These are phyloP conservation scores for Scaptomyza tumidula DNA, from an alignment of 2,888 invertebrate genomes.

Conservation along the genomic window DNA sequence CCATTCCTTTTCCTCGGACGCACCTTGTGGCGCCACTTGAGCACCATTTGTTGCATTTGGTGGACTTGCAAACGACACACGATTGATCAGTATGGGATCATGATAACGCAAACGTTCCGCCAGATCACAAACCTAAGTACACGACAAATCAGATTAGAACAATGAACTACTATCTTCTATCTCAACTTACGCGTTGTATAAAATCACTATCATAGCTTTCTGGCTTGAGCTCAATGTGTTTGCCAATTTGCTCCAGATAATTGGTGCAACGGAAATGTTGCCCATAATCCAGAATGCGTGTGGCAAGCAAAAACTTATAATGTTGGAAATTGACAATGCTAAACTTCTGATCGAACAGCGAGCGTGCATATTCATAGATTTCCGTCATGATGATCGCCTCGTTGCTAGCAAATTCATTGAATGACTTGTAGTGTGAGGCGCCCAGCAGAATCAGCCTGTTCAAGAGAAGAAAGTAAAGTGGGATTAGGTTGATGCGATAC, in stretches of 20 bases:
- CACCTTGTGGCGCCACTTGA: constrained; percentile 37
- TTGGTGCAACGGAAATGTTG: constrained; percentile 87
- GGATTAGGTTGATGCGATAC: not conserved
- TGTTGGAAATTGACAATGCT: constrained; percentile 91
- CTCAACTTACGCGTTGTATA: constrained; percentile 55
- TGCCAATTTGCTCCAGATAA: constrained; percentile 92
- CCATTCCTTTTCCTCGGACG: constrained; percentile 83
- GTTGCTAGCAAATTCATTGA: constrained; percentile 89
- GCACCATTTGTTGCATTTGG: constrained; percentile 53
- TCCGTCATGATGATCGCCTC: constrained; percentile 97
- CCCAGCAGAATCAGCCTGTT: constrained; percentile 92
- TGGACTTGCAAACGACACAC: constrained; percentile 70
- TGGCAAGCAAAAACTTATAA: constrained; percentile 93
- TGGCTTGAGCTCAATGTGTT: constrained; percentile 86
- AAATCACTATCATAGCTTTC: constrained; percentile 59
- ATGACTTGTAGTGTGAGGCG: constrained; percentile 88
- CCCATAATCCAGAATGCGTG: constrained; percentile 91
- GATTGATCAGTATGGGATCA: constrained; percentile 86
- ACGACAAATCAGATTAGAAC: not conserved
- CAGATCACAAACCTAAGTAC: constrained; percentile 84
- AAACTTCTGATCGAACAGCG: constrained; percentile 90
- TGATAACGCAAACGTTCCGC: constrained; percentile 89
- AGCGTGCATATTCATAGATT: constrained; percentile 96
- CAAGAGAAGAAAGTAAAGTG: not conserved
- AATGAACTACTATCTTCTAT: not conserved